phyloP scores from a whole-genome alignment of 2,113 vertebrate species.

The Psilopsiagon aurifrons region DNA sequence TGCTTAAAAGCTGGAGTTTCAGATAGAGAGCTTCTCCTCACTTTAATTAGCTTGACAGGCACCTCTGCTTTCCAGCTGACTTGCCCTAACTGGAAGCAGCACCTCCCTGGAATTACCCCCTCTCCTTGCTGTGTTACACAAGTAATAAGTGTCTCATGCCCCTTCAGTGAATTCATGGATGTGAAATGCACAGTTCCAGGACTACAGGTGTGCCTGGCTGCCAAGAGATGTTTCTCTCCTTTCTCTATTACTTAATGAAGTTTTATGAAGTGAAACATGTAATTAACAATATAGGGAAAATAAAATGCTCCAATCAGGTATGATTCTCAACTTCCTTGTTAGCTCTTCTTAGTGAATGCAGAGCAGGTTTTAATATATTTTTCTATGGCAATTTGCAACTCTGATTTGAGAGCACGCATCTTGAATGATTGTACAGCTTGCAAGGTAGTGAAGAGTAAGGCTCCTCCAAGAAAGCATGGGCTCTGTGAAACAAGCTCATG shows the following conservation, averaged over 20 bases:
- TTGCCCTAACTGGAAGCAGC: slow-evolving; percentile 35
- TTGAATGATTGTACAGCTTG: background rate
- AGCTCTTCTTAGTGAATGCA: background rate
- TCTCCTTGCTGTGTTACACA: background rate
- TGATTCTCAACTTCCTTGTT: background rate
- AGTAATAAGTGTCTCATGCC: background rate
- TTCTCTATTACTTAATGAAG: background rate
- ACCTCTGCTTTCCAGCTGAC: slow-evolving; percentile 38
- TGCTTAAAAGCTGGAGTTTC: slow-evolving; percentile 26
- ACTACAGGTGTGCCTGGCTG: background rate
- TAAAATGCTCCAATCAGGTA: background rate
- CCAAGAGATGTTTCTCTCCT: background rate
- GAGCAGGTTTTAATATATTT: background rate
- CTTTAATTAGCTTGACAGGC: slow-evolving; percentile 27
- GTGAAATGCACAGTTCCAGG: background rate
- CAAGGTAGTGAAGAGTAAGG: background rate
- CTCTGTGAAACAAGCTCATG: background rate
- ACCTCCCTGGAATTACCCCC: slow-evolving; percentile 24
- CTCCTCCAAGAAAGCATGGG: background rate
- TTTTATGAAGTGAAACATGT: slow-evolving; percentile 1
- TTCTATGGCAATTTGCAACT: background rate
- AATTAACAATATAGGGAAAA: background rate
- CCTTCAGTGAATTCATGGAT: background rate
- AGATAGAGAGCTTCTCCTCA: background rate
- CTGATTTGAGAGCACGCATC: background rate